These are phyloP conservation scores for Phymatocera aterrima DNA, from an alignment of 2,888 invertebrate species.

Conservation along the genomic window DNA sequence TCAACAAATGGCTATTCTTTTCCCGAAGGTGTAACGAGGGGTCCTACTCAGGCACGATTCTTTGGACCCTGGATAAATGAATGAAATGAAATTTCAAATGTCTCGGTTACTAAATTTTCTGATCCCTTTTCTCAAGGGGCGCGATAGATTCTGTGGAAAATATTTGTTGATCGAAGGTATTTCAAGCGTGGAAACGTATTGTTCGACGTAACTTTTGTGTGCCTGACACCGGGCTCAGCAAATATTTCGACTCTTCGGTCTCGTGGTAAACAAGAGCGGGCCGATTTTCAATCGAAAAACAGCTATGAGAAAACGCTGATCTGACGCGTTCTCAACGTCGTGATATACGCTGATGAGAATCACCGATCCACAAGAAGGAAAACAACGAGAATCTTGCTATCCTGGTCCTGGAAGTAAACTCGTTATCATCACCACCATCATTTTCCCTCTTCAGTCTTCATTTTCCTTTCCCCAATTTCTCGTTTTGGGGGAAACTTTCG, in stretches of 20 bases:
- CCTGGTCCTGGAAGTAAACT: neutral
- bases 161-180: conserved; percentile 28
- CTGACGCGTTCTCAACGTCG: neutral
- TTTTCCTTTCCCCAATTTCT: neutral
- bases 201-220: conserved; percentile 29
- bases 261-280: conserved; percentile 19
- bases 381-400: neutral
- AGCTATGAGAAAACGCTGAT: conserved; percentile 13
- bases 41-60: neutral
- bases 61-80: neutral
- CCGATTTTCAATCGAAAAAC: conserved; percentile 33
- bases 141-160: conserved; percentile 3
- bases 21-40: no score
- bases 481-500: neutral
- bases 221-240: neutral
- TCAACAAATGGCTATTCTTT: no score
- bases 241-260: conserved; percentile 21
- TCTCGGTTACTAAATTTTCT: neutral
- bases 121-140: conserved; percentile 5
- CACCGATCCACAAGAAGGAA: neutral
- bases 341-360: neutral
- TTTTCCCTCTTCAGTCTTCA: neutral
- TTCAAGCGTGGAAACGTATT: conserved; percentile 18
- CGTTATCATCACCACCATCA: neutral
- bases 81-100: neutral